A percentile compares a stretch with the other conserved stretches of the same genome.
phyloP scores from a whole-genome alignment of 2,888 invertebrate genomes.

The Rutpela maculata region DNA sequence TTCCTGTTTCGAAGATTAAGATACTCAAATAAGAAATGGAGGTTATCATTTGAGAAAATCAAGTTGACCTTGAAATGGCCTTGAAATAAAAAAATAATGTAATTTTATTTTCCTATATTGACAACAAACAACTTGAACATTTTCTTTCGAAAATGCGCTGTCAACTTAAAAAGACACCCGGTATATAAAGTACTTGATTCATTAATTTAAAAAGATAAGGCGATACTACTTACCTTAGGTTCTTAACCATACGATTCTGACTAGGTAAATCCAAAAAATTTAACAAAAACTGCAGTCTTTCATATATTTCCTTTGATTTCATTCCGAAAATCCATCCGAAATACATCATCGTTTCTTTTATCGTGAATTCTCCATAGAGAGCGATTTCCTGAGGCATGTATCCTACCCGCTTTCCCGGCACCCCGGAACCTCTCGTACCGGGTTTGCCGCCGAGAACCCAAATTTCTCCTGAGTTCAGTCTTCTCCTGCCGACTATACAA shows the following conservation, averaged over 20 bases:
- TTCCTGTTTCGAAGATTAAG: too few species aligned
- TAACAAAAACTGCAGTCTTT: constrained; percentile 88
- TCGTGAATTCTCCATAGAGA: constrained; percentile 93
- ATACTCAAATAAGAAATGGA: too few species aligned
- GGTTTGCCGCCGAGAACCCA: constrained; percentile 94
- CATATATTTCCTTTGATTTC: constrained; percentile 87
- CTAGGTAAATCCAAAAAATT: constrained; percentile 94
- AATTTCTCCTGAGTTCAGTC: constrained; percentile 90
- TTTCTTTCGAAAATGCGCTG: too few species aligned
- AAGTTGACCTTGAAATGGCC: too few species aligned
- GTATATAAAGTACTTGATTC: too few species aligned
- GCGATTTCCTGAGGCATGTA: constrained; percentile 98
- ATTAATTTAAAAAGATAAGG: too few species aligned
- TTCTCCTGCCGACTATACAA: constrained; percentile 92
- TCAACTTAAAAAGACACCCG: too few species aligned
- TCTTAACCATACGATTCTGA: constrained; percentile 86
- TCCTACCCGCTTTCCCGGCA: constrained; percentile 94
- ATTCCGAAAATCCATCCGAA: constrained; percentile 98
- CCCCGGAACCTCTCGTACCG: constrained; percentile 90
- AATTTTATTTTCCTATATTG: too few species aligned
- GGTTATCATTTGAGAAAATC: too few species aligned
- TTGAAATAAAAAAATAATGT: too few species aligned
- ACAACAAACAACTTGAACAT: too few species aligned
- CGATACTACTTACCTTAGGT: constrained; percentile 78
- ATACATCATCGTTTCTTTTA: constrained; percentile 96